Base-by-base conservation (phyloP, 1,140 invertebrate species). In the Lethrus apterus region DNA sequence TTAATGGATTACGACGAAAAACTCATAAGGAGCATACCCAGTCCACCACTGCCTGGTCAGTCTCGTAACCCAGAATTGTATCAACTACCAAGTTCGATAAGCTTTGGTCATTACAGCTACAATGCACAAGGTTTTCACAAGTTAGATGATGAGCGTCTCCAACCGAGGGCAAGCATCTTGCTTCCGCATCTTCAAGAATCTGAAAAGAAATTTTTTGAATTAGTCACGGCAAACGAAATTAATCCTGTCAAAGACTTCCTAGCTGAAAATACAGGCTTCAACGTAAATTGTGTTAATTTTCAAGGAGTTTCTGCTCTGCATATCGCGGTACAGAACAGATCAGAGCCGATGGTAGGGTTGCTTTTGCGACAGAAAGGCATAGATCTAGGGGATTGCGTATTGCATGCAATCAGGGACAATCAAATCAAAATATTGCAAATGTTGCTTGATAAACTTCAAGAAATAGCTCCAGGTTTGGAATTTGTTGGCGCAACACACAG, bases 301-400 rank as follows among this genome's bases (percentile, higher is more conserved):
- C 71, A 75, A 69, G 75, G 75, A 18, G 57, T 72, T 2, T 72
- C 74, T 7, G 73, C 73, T 9, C 65, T 79, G 3, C 69, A 77
- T 48, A 59, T 77, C 34, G 75, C 76, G 0, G 67, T 78, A 3
- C 58, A 66, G 50, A 70, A 69, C 33, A 58, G 64, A 36, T 69
- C 72, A 24, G 59, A 68, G 40, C 47, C 56, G 1, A 76, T 78
- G 71, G 70, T 78, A 2, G 68, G 75, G 44, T 73, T 70, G 50
- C 54, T 79, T 9, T 55, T 78, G 19, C 60, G 57, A 1, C 66
- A 66, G 35, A 62, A 64, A 1, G 64, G 68, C 21, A 69, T 79
- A 24, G 72, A 77, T 43, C 66, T 77, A 9, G 64, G 68, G 3
- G 77, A 79, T 59, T 64, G 67, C 13, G 68, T 70, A 13, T 54